Base-by-base conservation (phyloP, 1,140 invertebrate genomes). In the Drosophila lacertosa region DNA sequence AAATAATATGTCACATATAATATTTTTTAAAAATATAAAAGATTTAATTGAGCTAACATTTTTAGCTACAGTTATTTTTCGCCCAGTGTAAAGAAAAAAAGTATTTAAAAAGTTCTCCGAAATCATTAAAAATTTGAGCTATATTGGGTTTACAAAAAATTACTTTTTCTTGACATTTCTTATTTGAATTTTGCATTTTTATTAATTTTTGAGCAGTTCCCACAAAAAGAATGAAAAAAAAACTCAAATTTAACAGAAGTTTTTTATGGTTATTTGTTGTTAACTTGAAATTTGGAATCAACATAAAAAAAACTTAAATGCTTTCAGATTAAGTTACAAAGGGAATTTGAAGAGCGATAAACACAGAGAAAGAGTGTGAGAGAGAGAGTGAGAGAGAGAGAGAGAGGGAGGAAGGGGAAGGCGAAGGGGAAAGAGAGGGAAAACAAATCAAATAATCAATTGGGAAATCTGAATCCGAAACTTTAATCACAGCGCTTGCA, bases 231-330 rank as follows among this genome's bases (percentile, higher is more conserved):
- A 29, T 32, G 2, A 18, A 35, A 39, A 48, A 32, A 15, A 11
- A 39, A 39, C 16, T 29, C 3, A 9, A 9, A 37, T 16, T 15
- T 13, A 45, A 50, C 15, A 10, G 15, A 33, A 33, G 18, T 33
- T 42, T 33, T 51, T 54, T 39, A 39, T 35, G 37, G 42, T 47
- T 40, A 50, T 59, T 60, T 62, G 39, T 37, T 44, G 37, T n/a
- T 33, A 44, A 18, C n/a, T 53, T 54, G 0, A n/a, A 40, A 26
- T 54, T 40, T 4, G n/a, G 13, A 26, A 16, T 22, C 13, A 26
- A 40, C 51, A 54, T 54, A 15, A n/a, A n/a, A n/a, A n/a, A n/a
- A n/a, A n/a, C n/a, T n/a, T 15, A 39, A 54, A 40, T 54, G 35
- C 1, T 16, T 3, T 4, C 4, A 40, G 51, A 26, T 54, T 18